Base-by-base conservation (phyloP, 2,888 invertebrate genomes). In the Alloplasta piceator region DNA sequence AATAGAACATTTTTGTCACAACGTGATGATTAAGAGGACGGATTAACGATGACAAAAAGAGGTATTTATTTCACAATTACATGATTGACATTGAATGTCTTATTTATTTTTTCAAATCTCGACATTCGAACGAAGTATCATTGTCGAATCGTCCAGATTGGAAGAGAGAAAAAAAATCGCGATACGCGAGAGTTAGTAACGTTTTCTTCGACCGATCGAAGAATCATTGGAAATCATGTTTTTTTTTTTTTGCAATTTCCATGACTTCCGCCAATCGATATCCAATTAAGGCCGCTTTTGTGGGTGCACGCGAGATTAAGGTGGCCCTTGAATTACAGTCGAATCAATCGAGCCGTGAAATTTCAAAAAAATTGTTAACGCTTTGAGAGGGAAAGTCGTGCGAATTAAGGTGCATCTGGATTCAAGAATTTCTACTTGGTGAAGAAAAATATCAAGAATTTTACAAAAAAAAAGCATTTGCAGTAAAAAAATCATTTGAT, bases 31-130 rank as follows among this genome's bases (percentile, higher is more conserved):
- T 26, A 2, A 72, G n/a, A 10, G 16, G 41, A 10, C 36, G 9
- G 6, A 56, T 60, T 43, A 77, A 70, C 73, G 60, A 72, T 70
- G 63, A 73, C 58, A 70, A 80, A 72, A 76, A 63, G 56, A 12
- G 58, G 43, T 68, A 73, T 77, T 80, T 80, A 80, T 80, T 80
- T 78, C 74, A 71, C 46, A 81, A 78, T 71, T 75, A 74, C 81
- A 66, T 78, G 66, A 72, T 80, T 61, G 60, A 10, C 64, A 39
- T 14, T 26, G 26, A 26, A 26, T 26, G 1, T 26, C 26, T 26
- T 26, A 26, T 26, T 26, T 26, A 26, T 26, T 26, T 26, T 38
- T 58, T 55, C 6, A 55, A 66, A 38, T 36, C 60, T n/a, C 41
- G 41, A 39, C 12, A 41, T n/a, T 12, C 39, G 41, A 14, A 48